A percentile compares a stretch with the other conserved stretches of the same genome.
Evolutionary conservation across 1,140 invertebrate species (phyloP).

Genomic region (Aphaenogaster rudis): DNA sequence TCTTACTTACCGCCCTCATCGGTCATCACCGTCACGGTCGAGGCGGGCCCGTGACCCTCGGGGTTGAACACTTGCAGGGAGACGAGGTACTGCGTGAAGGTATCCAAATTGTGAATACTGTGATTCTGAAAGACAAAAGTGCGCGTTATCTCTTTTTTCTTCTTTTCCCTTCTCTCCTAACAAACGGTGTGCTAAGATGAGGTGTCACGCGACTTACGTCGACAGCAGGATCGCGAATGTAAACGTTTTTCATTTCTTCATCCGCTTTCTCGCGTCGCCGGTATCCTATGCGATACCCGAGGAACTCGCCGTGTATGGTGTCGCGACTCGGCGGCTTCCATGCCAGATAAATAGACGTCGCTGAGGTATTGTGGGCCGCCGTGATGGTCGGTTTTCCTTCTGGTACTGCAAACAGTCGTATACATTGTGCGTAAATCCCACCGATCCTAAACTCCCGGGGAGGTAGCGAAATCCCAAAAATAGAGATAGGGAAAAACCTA

Average conservation of each 20-base stretch:
- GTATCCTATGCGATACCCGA: conserved; percentile 92
- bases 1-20: conserved; percentile 92
- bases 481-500: background rate
- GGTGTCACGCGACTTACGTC: conserved; percentile 86
- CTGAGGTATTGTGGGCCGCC: conserved; percentile 91
- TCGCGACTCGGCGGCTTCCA: conserved; percentile 91
- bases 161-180: background rate
- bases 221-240: conserved; percentile 89
- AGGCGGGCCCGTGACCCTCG: conserved; percentile 90
- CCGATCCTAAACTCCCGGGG: background rate
- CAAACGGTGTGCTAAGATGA: background rate
- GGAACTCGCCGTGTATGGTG: conserved; percentile 93
- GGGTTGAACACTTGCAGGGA: conserved; percentile 93
- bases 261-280: conserved; percentile 88
- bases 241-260: conserved; percentile 90
- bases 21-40: conserved; percentile 92
- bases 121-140: conserved; percentile 88
- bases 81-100: conserved; percentile 92
- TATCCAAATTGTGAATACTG: conserved; percentile 90
- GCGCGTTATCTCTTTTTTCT: background rate
- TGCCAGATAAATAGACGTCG: conserved; percentile 90
- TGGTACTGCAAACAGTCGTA: conserved; percentile 88
- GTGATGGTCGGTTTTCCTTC: conserved; percentile 91
- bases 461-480: background rate
- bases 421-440: conserved; percentile 14